Evolutionary conservation across 2,113 vertebrate genomes (phyloP).

Genomic region (Lutjanus erythropterus): DNA sequence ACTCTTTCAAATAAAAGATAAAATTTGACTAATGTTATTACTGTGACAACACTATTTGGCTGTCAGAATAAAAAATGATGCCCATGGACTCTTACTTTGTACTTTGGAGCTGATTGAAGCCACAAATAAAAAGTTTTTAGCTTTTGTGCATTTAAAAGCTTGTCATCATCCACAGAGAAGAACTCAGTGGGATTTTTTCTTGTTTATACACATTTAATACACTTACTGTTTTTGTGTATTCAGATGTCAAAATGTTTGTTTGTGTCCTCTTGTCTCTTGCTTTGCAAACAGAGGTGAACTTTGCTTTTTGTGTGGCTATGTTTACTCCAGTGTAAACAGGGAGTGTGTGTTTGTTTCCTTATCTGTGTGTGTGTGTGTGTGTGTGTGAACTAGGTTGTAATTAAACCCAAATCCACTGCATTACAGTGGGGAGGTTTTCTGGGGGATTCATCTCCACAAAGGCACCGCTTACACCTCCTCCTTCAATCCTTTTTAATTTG

Average conservation of each 20-base stretch:
- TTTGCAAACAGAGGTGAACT: conserved; percentile 34
- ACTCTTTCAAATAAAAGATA: conserved; percentile 38
- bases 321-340: conserved; percentile 39
- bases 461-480: conserved; percentile 44
- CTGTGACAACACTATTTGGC: conserved; percentile 21
- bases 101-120: no score
- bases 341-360: conserved; percentile 26
- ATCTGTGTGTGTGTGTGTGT: conserved; percentile 24
- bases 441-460: conserved; percentile 59
- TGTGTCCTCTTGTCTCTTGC: conserved; percentile 5
- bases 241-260: conserved; percentile 12
- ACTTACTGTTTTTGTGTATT: background rate
- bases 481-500: conserved; percentile 71
- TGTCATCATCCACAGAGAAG: background rate
- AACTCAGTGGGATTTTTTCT: background rate
- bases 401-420: conserved; percentile 71
- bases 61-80: conserved; percentile 23
- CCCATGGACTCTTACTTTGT: conserved; percentile 6
- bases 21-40: conserved; percentile 25
- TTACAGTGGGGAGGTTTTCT: conserved; percentile 58
- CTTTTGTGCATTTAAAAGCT: background rate
- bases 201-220: conserved; percentile 3
- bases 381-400: conserved; percentile 60
- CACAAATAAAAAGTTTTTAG: background rate
- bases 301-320: conserved; percentile 26